Evolutionary conservation across 1,140 invertebrate species (phyloP), one percentile per base, ranked within the genome.

Genomic region (Drosophila kepulauana): DNA sequence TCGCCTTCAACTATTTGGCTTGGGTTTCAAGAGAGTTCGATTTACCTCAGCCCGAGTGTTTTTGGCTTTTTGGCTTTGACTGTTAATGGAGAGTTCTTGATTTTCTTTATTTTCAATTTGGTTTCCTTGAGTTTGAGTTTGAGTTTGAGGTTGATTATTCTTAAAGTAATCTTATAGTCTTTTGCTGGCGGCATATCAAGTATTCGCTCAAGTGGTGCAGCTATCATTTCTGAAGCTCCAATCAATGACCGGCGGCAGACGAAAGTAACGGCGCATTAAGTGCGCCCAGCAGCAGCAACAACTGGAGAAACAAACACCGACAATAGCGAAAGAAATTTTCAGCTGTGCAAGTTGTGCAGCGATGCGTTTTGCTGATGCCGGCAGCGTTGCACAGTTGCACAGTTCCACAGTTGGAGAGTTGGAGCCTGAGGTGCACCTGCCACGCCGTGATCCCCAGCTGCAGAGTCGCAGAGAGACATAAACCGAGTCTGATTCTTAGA

Each of bases 251-350:
- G 56, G 46, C 45, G 66, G 66, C 66, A 59, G 54, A 49, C 62
- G 51, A 68, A 68, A 74, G 58, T 75, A 66, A 75, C 65, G 76
- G 72, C 65, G 66, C 72, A 78, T 78, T 75, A 78, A 75, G 66
- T 78, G 72, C 61, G 66, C 59, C 48, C 75, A 54, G 49, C 64
- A 66, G 70, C 20, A 20, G 20, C 20, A 25, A 25, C 20, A 25
- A 25, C 20, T 25, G 20, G 20, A 4, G 20, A 25, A 54, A 52
- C 48, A 64, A 62, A 43, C 16, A 25, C n/a, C 54, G 13, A 49
- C 66, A 59, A 49, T 13, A 41, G 45, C 46, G 25, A 68, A 25
- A 25, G 56, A 68, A 68, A 63, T 54, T 5, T 75, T 56, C 28
- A 56, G 48, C 11, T 38, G 10, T 33, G 35, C 48, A 65, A 48